Evolutionary conservation across 2,113 vertebrate species (phyloP), one percentile per base, ranked within the genome.

Genomic region (Ailurus styani): DNA sequence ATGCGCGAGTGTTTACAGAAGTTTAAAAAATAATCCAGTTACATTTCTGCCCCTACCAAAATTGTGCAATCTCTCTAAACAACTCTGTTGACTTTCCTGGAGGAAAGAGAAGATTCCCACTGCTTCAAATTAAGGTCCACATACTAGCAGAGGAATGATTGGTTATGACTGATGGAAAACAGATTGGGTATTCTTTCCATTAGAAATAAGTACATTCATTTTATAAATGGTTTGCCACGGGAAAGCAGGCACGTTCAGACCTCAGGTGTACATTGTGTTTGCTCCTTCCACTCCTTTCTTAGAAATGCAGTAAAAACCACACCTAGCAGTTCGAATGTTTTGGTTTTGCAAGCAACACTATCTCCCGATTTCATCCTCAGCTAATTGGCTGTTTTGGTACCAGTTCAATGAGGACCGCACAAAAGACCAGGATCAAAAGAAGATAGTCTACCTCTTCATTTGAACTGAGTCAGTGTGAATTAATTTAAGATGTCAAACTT

Each of bases 401-500:
- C 75, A 84, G 14, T 93, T 95, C 55, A 93, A 88, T 62, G 29
- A 90, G 62, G 72, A 97, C 54, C 34, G 83, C 34, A 55, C 64
- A 91, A 34, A 93, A 75, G 97, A 90, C 52, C 86, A 23, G 37
- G 27, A 70, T 72, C 83, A 86, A 95, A 81, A 97, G 75, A 95
- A 95, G 57, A 18, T 15, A 45, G 90, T 55, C 77, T 90, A 79
- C 50, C 87, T 97, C 89, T 55, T 91, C 54, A 31, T n/a, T 96
- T 77, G 94, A 95, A 64, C 66, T 47, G 73, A 90, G 79, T 97
- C 95, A 94, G 15, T 97, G 82, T 96, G 83, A 91, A 91, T 97
- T 95, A 91, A 98, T 98, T 98, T 97, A 82, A 97, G 96, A 97
- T 81, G 97, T 97, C 95, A 97, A 88, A 97, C 73, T 97, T 97